Conservation (phyloP, 2,888 invertebrate species). For the Agonopterix heracliana region DNA sequence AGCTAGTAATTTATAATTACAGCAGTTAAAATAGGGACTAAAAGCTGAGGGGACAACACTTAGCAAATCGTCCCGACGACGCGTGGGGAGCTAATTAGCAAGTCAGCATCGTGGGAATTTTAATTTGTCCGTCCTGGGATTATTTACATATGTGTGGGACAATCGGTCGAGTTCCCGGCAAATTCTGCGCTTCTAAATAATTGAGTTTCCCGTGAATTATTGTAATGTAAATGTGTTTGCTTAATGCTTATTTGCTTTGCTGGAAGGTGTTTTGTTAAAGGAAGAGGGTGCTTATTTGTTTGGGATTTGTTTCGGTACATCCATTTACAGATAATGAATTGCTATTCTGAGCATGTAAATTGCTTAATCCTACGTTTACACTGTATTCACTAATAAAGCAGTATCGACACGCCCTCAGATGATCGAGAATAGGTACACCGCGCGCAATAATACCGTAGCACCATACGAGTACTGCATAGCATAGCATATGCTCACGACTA, state of each 20-base stretch:
- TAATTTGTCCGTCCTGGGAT: slow-evolving; percentile 7
- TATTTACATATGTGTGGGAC: slow-evolving; percentile 8
- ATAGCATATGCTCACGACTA: too few species aligned
- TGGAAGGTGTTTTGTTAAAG: neutral
- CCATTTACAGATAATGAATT: too few species aligned
- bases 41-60: too few species aligned
- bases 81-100: slow-evolving; percentile 1
- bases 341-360: too few species aligned
- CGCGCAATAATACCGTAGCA: too few species aligned
- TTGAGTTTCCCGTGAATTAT: slow-evolving; percentile 17
- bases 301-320: neutral
- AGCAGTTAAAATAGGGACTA: too few species aligned
- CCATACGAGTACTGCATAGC: too few species aligned
- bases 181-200: slow-evolving; percentile 19
- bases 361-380: too few species aligned
- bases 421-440: too few species aligned
- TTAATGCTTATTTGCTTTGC: slow-evolving; percentile 4
- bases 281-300: neutral
- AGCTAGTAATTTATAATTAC: too few species aligned
- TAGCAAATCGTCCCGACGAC: neutral
- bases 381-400: too few species aligned
- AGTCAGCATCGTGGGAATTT: slow-evolving; percentile 5
- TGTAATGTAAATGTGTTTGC: slow-evolving; percentile 17
- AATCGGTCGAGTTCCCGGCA: slow-evolving; percentile 6
- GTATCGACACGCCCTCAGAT: too few species aligned